Base-by-base conservation (phyloP, 2,113 vertebrate species). In the Speoplatyrhinus poulsoni region DNA sequence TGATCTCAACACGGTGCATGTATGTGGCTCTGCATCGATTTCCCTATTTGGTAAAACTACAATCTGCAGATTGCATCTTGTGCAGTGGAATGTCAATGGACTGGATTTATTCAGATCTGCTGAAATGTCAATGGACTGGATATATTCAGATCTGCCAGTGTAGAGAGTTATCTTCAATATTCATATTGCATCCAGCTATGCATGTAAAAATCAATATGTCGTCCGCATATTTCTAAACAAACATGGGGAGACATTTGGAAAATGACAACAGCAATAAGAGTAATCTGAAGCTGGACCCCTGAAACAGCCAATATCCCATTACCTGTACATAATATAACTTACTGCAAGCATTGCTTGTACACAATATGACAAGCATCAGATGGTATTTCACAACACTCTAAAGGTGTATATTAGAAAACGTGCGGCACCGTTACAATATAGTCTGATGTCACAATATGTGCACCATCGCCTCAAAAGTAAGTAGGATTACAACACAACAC, bases 21-120 rank as follows among this genome's bases (percentile, higher is more conserved):
- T 26, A 26, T 26, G 26, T 26, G 26, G 75, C 63, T 46, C 77
- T 72, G 59, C 77, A 91, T 89, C 77, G 90, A 92, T 90, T 90
- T 87, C 15, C 10, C 0, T 55, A 73, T 83, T 26, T 26, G 26
- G 26, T 71, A 87, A 85, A 7, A 41, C 36, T 77, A 73, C 26
- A 26, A 26, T 26, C 26, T 69, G 74, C 79, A 72, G 69, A 82
- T 76, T 77, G 68, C 5, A 63, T 12, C 73, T 60, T 65, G 56
- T 60, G 16, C 48, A 61, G 17, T 3, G 36, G 67, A 72, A 79
- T 62, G 73, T 87, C 79, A 78, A 83, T 80, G 76, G 36, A 66
- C 53, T 48, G 65, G 82, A 60, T 67, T 4, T 12, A 67, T 79
- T 70, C 63, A 73, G 70, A 2, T 15, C 19, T 53, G 67, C 65